Conservation (phyloP, 92 coral and sea anemone genomes). For the Zoanthus sansibaricus region DNA sequence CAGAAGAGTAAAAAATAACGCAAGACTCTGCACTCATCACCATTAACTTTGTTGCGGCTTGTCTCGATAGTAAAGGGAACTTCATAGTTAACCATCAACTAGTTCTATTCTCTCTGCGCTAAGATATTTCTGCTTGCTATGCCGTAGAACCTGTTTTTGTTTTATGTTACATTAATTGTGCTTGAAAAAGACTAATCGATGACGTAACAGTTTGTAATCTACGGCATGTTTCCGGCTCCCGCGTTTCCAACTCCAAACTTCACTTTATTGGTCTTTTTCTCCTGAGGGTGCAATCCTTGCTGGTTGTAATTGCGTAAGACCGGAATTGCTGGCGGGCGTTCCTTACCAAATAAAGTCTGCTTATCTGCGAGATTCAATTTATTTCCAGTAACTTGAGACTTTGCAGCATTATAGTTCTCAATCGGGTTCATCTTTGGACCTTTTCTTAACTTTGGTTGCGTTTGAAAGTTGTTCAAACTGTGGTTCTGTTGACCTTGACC, state of each 20-base stretch:
- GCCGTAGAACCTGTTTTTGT: no score
- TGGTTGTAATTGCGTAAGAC: conserved; percentile 8
- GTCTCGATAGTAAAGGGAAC: no score
- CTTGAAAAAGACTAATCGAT: no score
- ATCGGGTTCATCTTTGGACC: conserved; percentile 5
- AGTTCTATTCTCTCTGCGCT: no score
- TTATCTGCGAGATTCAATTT: neutral
- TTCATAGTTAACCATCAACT: no score
- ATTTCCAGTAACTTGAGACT: neutral
- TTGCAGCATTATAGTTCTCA: conserved; percentile 15
- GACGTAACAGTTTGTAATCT: neutral
- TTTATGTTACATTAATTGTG: no score
- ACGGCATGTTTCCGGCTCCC: conserved; percentile 87
- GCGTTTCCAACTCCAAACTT: conserved; percentile 87
- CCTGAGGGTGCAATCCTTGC: neutral
- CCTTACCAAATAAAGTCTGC: neutral
- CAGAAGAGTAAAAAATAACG: no score
- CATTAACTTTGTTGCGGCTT: no score
- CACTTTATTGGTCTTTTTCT: conserved; percentile 1
- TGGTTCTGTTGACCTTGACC: conserved; percentile 1
- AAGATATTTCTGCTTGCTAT: no score
- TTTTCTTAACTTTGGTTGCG: conserved; percentile 9
- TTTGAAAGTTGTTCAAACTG: neutral
- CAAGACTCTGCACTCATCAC: no score
- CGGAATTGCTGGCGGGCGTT: conserved; percentile 33